Base-by-base conservation (phyloP, 2,888 invertebrate genomes). In the Drosophila nr. perissopoda region DNA sequence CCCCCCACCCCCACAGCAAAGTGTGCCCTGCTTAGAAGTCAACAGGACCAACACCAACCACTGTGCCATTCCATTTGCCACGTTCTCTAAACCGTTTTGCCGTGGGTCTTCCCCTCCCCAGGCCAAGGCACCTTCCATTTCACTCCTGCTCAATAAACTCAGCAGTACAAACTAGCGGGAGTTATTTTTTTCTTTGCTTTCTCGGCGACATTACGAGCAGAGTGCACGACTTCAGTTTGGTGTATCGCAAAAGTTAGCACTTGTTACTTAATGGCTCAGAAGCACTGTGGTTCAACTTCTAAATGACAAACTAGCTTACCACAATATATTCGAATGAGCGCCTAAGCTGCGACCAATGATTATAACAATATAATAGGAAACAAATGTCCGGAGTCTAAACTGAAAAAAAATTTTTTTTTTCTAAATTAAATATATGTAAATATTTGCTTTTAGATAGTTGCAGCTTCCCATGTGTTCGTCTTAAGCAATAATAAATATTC, bases 21-120 rank as follows among this genome's bases (percentile, higher is more conserved):
- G 77, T 80, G 77, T 66, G 62, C 51, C 57, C 77, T 64, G 73
- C 78, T 71, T 80, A 63, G 57, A 67, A 63, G 57, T 27, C 64
- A 53, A 56, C 48, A 40, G 48, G 36, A n/a, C 42, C 66, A 57
- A 53, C 62, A 48, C 65, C 68, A 51, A 69, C 45, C 68, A 75
- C 51, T 72, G 53, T 56, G 62, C 69, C 71, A 72, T 66, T 80
- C 64, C 45, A 25, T 16, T 45, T 45, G 61, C 69, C 56, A 61
- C 69, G 51, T 74, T 80, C 69, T 67, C 80, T 76, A 76, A 80
- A 82, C 70, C 80, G 82, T 80, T 81, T 81, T 80, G 73, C 73
- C 82, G 40, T 62, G 51, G 69, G 33, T 27, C 52, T 18, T 16
- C 53, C 53, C 16, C 45, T 4, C 8, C 25, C 45, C 45, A 4